Conservation (phyloP, 2,888 invertebrate species). For the Drymonia ruficornis region DNA sequence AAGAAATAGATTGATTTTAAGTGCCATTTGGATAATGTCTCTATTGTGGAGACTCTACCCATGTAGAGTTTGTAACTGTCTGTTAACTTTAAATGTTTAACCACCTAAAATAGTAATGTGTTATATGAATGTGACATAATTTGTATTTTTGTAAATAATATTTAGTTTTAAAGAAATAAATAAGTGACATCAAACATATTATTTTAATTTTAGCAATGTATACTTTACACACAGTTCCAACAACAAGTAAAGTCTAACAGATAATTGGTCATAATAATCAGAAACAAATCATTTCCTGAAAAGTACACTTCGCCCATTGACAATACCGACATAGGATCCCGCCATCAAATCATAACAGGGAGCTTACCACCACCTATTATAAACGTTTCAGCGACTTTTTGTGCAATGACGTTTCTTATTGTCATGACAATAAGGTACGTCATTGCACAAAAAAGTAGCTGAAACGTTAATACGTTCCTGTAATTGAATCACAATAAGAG, state of each 20-base stretch:
- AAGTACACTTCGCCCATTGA: background rate
- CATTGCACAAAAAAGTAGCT: too few species aligned
- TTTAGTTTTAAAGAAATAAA: conserved; percentile 28
- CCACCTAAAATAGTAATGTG: conserved; percentile 50
- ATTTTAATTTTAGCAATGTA: background rate
- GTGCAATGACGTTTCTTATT: too few species aligned
- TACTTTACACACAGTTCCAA: too few species aligned
- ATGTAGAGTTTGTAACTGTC: conserved; percentile 31
- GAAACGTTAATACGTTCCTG: too few species aligned
- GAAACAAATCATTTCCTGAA: background rate
- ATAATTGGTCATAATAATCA: too few species aligned
- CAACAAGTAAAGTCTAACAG: too few species aligned
- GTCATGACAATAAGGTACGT: too few species aligned
- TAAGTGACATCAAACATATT: conserved; percentile 6
- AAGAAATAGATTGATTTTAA: conserved; percentile 47
- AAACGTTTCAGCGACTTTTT: too few species aligned
- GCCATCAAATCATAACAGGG: conserved; percentile 3
- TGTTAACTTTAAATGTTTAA: conserved; percentile 41
- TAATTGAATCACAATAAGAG: too few species aligned
- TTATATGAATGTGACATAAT: conserved; percentile 19
- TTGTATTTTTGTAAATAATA: conserved; percentile 41
- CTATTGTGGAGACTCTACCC: conserved; percentile 27
- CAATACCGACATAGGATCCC: background rate
- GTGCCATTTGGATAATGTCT: conserved; percentile 61
- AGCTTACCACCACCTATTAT: too few species aligned